phyloP scores from a whole-genome alignment of 2,888 invertebrate genomes.

The Lycophotia porphyrea region DNA sequence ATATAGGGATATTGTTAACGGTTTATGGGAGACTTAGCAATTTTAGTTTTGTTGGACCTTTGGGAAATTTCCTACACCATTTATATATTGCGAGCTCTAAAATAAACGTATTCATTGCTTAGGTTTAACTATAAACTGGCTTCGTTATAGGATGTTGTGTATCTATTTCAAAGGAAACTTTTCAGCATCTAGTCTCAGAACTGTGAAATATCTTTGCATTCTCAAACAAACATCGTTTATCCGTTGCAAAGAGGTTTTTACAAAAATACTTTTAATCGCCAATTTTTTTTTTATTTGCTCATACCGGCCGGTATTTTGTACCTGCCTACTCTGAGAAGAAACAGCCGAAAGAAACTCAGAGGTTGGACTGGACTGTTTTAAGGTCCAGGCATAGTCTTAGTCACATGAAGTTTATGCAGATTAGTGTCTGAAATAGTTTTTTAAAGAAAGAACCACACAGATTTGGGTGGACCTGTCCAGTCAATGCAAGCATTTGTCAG shows the following conservation, averaged over 20 bases:
- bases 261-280: neutral
- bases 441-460: too few species aligned
- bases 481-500: neutral
- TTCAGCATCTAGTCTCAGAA: neutral
- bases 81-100: neutral
- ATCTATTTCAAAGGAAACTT: too few species aligned
- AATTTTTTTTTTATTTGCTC: neutral
- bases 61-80: constrained; percentile 58
- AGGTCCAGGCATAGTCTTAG: neutral
- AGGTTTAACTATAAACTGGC: neutral
- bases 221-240: neutral
- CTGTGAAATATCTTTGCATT: neutral
- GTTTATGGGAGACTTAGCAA: constrained; percentile 82
- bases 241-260: neutral
- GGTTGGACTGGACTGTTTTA: neutral
- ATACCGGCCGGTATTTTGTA: neutral
- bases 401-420: neutral
- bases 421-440: neutral
- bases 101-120: neutral
- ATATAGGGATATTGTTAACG: constrained; percentile 68
- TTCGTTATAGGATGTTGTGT: neutral
- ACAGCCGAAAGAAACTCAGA: neutral
- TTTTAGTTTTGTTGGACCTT: constrained; percentile 66
- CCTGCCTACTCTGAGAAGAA: neutral
- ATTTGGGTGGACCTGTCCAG: neutral